phyloP scores from a whole-genome alignment of 2,113 vertebrate species.

The Brienomyrus brachyistius region DNA sequence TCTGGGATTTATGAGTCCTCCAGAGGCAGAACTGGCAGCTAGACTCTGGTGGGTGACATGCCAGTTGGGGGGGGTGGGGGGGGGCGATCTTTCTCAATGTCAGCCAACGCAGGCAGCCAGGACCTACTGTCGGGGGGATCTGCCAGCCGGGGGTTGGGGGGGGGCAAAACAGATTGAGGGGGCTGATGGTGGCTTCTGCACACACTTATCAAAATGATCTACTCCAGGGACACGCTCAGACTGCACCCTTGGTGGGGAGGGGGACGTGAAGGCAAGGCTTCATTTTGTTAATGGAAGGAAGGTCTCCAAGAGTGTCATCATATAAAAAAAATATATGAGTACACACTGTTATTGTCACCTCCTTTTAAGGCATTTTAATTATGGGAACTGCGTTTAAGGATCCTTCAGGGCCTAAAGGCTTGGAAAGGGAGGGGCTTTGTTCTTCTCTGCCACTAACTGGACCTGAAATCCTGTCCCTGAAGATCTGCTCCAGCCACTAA shows the following conservation, averaged over 20 bases:
- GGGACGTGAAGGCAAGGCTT: not conserved
- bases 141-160: not conserved
- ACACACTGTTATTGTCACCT: not conserved
- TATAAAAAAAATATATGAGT: not conserved
- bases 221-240: constrained; percentile 38
- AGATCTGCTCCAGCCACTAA: not conserved
- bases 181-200: constrained; percentile 7
- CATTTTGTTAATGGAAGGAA: constrained; percentile 53
- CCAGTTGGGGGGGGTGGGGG: not conserved
- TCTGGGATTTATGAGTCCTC: constrained; percentile 25
- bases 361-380: not conserved
- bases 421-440: not conserved
- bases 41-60: not conserved
- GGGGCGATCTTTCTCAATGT: not conserved
- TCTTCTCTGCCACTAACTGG: not conserved
- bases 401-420: not conserved
- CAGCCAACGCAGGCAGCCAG: constrained; percentile 11
- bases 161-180: constrained; percentile 8
- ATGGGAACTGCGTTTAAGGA: not conserved
- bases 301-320: not conserved
- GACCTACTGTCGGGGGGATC: constrained; percentile 12
- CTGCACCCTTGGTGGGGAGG: constrained; percentile 19
- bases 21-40: not conserved
- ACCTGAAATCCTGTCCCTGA: not conserved
- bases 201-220: constrained; percentile 40